These are phyloP conservation scores for Leucophora obtusa DNA, from an alignment of 2,888 invertebrate genomes.

Conservation along the genomic window DNA sequence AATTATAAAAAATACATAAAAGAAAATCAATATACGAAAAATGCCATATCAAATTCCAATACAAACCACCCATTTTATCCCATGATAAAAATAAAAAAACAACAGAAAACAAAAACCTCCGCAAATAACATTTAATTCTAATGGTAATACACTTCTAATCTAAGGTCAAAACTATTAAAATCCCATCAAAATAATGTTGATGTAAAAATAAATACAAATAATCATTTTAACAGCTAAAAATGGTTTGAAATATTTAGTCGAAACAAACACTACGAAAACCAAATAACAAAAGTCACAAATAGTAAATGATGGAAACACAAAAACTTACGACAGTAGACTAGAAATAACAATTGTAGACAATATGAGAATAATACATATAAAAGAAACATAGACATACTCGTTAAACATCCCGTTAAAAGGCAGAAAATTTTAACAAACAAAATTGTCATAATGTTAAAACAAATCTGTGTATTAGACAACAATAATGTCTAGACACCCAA, in stretches of 20 bases:
- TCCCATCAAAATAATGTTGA: constrained; percentile 46
- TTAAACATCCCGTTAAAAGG: constrained; percentile 9
- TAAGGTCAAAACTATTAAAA: constrained; percentile 61
- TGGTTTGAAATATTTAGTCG: constrained; percentile 9
- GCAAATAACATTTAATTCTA: constrained; percentile 56
- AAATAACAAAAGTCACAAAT: constrained; percentile 18
- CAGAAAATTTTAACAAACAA: constrained; percentile 34
- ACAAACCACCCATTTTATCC: constrained; percentile 19
- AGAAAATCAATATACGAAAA: not conserved
- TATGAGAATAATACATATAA: not conserved
- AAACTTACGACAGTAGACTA: not conserved
- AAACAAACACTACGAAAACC: not conserved
- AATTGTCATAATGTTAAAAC: constrained; percentile 47
- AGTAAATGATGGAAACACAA: constrained; percentile 3
- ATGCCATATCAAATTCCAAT: constrained; percentile 33
- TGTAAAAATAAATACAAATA: constrained; percentile 53
- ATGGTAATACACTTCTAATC: constrained; percentile 53
- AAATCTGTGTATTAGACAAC: constrained; percentile 58
- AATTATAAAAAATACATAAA: not conserved
- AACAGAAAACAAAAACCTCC: not conserved
- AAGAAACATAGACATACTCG: constrained; percentile 3
- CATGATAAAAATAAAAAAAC: constrained; percentile 1
- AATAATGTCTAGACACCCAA: constrained; percentile 61
- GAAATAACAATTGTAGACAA: not conserved
- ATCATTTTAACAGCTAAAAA: constrained; percentile 38